Conservation (phyloP, 2,797 vertebrate genomes). For the Cossypha caffra region DNA sequence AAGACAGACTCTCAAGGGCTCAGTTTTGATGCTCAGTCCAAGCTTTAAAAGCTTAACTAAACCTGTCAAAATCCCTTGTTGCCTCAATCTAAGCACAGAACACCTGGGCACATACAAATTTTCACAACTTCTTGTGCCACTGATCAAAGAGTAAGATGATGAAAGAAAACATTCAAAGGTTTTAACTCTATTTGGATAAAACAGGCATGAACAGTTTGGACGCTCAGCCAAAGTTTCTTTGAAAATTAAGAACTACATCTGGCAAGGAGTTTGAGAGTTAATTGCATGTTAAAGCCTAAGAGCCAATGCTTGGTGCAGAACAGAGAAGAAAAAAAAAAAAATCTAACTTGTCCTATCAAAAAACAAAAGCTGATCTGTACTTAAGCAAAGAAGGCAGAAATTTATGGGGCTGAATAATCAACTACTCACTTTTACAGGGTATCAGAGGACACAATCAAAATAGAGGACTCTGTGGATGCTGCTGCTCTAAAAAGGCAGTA, state of each 20-base stretch:
- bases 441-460: not conserved
- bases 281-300: not conserved
- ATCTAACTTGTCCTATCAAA: not conserved
- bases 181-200: not conserved
- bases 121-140: not conserved
- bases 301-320: not conserved
- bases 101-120: not conserved
- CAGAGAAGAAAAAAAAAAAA: not conserved
- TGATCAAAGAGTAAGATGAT: slow-evolving; percentile 16
- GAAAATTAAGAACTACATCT: not conserved
- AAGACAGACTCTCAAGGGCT: not conserved
- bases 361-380: not conserved
- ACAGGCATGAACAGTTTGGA: not conserved
- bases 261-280: not conserved
- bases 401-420: not conserved
- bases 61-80: not conserved
- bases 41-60: slow-evolving; percentile 31
- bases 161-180: not conserved
- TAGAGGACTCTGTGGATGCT: not conserved
- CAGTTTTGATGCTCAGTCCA: not conserved
- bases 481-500: not conserved
- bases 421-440: not conserved
- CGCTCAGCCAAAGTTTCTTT: not conserved
- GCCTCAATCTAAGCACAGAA: not conserved
- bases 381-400: not conserved